Evolutionary conservation across 2,113 vertebrate genomes (phyloP), one percentile per base, ranked within the genome.

Genomic region (Carettochelys insculpta): DNA sequence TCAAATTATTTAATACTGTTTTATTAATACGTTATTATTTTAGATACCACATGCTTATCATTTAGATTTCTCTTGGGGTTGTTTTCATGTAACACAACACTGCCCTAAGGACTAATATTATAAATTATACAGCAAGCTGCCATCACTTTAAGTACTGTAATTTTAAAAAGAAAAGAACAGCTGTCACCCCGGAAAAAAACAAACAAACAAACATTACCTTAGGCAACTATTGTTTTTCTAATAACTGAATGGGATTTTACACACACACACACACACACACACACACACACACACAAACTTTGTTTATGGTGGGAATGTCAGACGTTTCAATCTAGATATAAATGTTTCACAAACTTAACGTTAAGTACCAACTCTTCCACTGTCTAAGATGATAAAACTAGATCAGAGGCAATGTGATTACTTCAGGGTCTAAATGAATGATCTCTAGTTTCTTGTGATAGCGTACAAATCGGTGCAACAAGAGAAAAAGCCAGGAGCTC

Each of bases 71-170:
- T 94, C 86, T 88, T 83, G 48, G 76, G 78, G 81, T 90, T 92
- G 43, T 89, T 96, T 88, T 91, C 75, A 80, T 29, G 3, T 89
- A 92, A 79, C 34, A 91, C 0, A 10, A 91, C 11, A 16, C 82
- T 89, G 80, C 95, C 95, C 89, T 82, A 84, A 96, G 93, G 96
- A 94, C 68, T 90, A 85, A 85, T 92, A 90, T 83, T 93, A 73
- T 90, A 92, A 95, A 96, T 92, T 88, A 95, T 77, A 95, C 68
- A 90, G 68, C 90, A 91, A 92, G 85, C 85, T 96, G 92, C 71
- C 90, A 91, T 88, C 47, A 68, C 86, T 94, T 90, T 90, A 93
- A 94, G 58, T 61, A 41, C 71, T 79, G 81, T 73, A 76, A 78
- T 95, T 92, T 58, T 3, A 76, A 89, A 85, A 48, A 29, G 45